Percentiles rank a stretch among this genome's conserved stretches.
These are phyloP conservation scores for Chlamydotis undulata DNA, from an alignment of 2,113 vertebrate genomes.

Conservation along the genomic window DNA sequence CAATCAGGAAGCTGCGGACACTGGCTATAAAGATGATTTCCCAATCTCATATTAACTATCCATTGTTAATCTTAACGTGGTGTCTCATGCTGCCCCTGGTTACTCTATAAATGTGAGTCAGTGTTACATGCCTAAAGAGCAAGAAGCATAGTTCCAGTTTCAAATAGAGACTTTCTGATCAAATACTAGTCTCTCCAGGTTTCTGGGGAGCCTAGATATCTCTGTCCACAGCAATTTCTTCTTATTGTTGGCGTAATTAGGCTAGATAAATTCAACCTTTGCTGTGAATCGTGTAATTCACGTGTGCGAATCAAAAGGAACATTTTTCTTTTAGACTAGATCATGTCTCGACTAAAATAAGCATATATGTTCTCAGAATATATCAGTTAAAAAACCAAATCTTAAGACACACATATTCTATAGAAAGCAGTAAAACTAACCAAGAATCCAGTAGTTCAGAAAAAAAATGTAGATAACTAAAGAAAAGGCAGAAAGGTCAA, in stretches of 20 bases:
- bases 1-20: background rate
- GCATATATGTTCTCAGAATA: background rate
- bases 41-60: background rate
- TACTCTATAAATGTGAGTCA: background rate
- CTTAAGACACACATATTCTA: background rate
- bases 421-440: background rate
- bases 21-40: background rate
- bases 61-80: background rate
- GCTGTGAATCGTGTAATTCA: background rate
- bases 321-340: background rate
- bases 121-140: background rate
- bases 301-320: background rate
- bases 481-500: background rate
- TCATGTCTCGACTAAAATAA: background rate
- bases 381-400: background rate
- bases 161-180: background rate
- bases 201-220: background rate
- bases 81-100: background rate
- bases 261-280: background rate
- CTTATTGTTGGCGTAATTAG: background rate
- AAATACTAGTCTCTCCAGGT: background rate
- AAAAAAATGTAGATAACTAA: background rate
- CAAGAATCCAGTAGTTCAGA: background rate
- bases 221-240: background rate
- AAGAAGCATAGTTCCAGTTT: background rate